Percentiles rank a stretch among this genome's conserved stretches.
Conservation (phyloP, 1,140 invertebrate species). For the Schlechtendalia chinensis region DNA sequence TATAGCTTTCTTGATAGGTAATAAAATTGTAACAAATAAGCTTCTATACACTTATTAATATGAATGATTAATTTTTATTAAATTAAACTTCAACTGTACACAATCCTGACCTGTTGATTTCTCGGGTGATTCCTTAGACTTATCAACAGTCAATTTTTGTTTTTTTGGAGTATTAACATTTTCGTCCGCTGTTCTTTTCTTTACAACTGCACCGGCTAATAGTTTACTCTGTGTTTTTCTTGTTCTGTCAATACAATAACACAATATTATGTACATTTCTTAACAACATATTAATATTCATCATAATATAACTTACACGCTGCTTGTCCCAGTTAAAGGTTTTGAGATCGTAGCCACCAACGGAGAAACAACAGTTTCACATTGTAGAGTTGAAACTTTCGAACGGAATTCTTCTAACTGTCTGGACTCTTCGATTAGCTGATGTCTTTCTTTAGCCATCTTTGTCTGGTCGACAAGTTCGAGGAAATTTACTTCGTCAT, state of each 20-base stretch:
- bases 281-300: constrained; percentile 3
- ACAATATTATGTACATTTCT: constrained; percentile 31
- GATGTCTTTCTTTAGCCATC: constrained; percentile 77
- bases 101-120: background rate
- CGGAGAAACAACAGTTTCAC: constrained; percentile 63
- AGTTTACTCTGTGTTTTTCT: constrained; percentile 62
- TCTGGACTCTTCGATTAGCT: constrained; percentile 74
- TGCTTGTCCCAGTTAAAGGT: constrained; percentile 52
- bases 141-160: background rate
- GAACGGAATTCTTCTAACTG: constrained; percentile 81
- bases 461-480: constrained; percentile 84
- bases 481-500: constrained; percentile 91
- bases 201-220: constrained; percentile 63
- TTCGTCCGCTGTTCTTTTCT: constrained; percentile 56
- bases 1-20: no score
- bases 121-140: background rate
- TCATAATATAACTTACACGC: constrained; percentile 54
- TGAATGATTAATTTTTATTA: background rate
- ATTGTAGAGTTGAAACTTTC: constrained; percentile 73
- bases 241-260: constrained; percentile 52
- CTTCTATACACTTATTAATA: no score
- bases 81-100: no score
- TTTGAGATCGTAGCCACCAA: background rate
- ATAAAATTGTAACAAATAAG: no score
- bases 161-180: constrained; percentile 18